phyloP scores from a whole-genome alignment of 2,797 vertebrate species.

The Melanotaenia trifasciata region DNA sequence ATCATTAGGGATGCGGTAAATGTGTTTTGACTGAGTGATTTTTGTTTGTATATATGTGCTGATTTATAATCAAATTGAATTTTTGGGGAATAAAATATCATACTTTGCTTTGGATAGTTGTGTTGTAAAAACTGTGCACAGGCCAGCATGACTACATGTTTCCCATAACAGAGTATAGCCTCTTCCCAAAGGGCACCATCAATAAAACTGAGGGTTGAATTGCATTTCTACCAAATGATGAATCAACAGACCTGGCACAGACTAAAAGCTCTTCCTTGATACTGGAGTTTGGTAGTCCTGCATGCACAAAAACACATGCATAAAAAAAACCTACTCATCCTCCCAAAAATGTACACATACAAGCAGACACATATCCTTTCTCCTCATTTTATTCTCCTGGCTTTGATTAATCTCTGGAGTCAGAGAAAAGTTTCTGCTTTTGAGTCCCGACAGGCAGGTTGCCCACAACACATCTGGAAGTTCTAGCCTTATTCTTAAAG shows the following conservation, averaged over 20 bases:
- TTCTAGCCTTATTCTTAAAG: slow-evolving; percentile 61
- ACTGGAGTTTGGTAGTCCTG: slow-evolving; percentile 42
- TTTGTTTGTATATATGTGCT: slow-evolving; percentile 68
- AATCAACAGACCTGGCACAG: slow-evolving; percentile 69
- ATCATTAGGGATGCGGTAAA: slow-evolving; percentile 74
- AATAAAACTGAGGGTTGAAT: slow-evolving; percentile 63
- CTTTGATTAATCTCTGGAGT: slow-evolving; percentile 83
- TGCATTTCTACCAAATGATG: slow-evolving; percentile 55
- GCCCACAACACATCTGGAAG: slow-evolving; percentile 87
- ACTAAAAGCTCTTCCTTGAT: slow-evolving; percentile 42
- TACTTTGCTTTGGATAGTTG: slow-evolving; percentile 53
- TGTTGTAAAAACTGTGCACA: slow-evolving; percentile 64
- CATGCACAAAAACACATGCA: slow-evolving; percentile 48
- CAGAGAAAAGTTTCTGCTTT: slow-evolving; percentile 83
- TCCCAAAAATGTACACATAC: slow-evolving; percentile 51
- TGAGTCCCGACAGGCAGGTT: slow-evolving; percentile 78
- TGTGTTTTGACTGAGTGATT: slow-evolving; percentile 75
- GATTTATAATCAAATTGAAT: slow-evolving; percentile 74
- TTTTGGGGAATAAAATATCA: slow-evolving; percentile 55
- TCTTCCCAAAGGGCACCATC: slow-evolving; percentile 65
- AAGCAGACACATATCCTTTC: slow-evolving; percentile 44
- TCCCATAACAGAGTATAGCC: slow-evolving; percentile 63
- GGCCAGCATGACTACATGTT: slow-evolving; percentile 68
- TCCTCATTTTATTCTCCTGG: slow-evolving; percentile 66
- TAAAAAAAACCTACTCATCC: slow-evolving; percentile 44